Conservation (phyloP, 2,113 vertebrate species). For the Strigops habroptila region DNA sequence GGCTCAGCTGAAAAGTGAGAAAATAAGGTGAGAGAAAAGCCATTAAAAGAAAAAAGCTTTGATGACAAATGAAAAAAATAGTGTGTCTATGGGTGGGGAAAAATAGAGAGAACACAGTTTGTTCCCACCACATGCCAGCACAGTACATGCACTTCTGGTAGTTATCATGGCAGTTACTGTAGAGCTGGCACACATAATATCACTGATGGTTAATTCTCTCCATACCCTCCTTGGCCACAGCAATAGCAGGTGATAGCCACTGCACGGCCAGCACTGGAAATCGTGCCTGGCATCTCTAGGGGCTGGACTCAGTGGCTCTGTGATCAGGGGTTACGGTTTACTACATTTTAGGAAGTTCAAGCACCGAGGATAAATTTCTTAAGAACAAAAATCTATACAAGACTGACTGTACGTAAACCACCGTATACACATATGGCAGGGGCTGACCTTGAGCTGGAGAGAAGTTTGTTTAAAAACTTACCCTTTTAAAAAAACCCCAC, state of each 20-base stretch:
- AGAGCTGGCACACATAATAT: too few species aligned
- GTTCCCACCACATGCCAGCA: not conserved
- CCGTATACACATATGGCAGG: not conserved
- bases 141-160: rapidly evolving
- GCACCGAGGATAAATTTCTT: not conserved
- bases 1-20: not conserved
- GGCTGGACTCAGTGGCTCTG: not conserved
- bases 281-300: not conserved
- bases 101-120: not conserved
- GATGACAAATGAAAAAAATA: not conserved
- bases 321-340: not conserved
- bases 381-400: not conserved
- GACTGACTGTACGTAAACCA: not conserved
- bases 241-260: not conserved
- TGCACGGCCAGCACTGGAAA: not conserved
- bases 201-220: not conserved
- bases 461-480: not conserved
- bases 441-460: not conserved
- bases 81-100: not conserved
- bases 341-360: not conserved
- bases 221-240: not conserved
- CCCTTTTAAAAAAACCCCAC: not conserved
- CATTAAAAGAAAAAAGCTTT: not conserved
- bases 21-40: not conserved
- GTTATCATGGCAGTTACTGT: rapidly evolving